Base-by-base conservation (phyloP, 2,888 invertebrate genomes). In the Unio pictorum region DNA sequence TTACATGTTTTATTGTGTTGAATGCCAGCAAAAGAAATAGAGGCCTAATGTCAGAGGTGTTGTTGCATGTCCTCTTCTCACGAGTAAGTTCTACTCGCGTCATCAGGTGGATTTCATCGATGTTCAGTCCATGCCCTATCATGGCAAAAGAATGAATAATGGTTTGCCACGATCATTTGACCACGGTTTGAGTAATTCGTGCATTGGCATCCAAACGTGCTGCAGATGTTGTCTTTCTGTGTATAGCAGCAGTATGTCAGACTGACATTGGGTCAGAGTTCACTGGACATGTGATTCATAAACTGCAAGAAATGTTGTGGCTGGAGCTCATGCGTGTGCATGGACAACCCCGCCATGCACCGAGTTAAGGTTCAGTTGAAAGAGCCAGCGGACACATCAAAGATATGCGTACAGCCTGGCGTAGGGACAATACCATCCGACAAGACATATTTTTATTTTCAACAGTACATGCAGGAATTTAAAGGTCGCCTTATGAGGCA, bases 401-500 rank as follows among this genome's bases (percentile, higher is more conserved):
- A 55, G 66, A 73, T 66, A 78, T 76, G 62, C 60, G 76, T 11
- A 65, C 68, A n/a, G 73, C 76, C 7, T 78, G 78, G 79, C 71
- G 76, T 34, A 75, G 26, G 59, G 34, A 69, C 69, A 74, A 73
- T 64, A 56, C 69, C 7, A 73, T 62, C 28, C 20, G 61, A 71
- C 62, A 76, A 75, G 73, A 58, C 70, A 20, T 74, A 74, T 67
- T 62, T 66, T 17, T 72, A 75, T 61, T 68, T 70, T 66, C 63
- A 63, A 62, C 75, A 74, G 73, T 73, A 71, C 61, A 67, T 57
- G 56, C 70, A 56, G 72, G 69, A 17, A 71, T 74, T 45, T 68
- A 73, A 56, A 59, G 55, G 54, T 68, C 68, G 60, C 75, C 71
- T 7, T 73, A 69, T 60, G 61, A 64, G 60, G 75, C 69, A 18